phyloP scores from a whole-genome alignment of 1,140 invertebrate species.

The Brachionus paranguensis region DNA sequence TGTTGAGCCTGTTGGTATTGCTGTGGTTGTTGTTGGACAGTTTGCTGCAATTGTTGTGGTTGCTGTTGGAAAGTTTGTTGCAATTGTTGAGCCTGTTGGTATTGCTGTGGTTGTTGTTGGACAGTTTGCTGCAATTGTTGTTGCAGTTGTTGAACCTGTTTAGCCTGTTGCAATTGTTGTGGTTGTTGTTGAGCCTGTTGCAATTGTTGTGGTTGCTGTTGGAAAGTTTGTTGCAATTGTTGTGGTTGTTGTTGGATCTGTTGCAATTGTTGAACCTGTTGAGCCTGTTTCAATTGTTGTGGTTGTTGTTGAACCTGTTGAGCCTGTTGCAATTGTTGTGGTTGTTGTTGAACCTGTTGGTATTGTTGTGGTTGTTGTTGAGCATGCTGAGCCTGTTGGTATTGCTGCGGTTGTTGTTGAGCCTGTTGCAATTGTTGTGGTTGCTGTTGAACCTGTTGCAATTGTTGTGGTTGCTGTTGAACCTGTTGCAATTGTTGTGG shows the following conservation, averaged over 20 bases:
- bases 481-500: background rate
- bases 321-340: background rate
- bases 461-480: background rate
- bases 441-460: background rate
- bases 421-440: background rate
- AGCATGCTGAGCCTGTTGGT: background rate
- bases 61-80: background rate
- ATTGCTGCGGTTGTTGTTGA: background rate
- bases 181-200: background rate
- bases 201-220: background rate
- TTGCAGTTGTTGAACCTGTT: background rate
- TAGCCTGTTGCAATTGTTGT: background rate
- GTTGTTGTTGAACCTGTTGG: background rate
- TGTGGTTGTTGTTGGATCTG: too few relatives aligned
- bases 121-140: background rate
- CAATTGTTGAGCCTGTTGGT: background rate
- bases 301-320: too few relatives aligned
- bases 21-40: background rate
- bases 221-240: background rate
- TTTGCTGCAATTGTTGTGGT: background rate
- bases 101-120: constrained; percentile 1
- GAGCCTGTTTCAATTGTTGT: too few relatives aligned
- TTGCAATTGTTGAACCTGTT: too few relatives aligned
- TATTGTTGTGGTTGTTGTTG: too few relatives aligned
- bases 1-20: background rate